phyloP scores from a whole-genome alignment of 2,113 vertebrate species.

The Jacana jacana region DNA sequence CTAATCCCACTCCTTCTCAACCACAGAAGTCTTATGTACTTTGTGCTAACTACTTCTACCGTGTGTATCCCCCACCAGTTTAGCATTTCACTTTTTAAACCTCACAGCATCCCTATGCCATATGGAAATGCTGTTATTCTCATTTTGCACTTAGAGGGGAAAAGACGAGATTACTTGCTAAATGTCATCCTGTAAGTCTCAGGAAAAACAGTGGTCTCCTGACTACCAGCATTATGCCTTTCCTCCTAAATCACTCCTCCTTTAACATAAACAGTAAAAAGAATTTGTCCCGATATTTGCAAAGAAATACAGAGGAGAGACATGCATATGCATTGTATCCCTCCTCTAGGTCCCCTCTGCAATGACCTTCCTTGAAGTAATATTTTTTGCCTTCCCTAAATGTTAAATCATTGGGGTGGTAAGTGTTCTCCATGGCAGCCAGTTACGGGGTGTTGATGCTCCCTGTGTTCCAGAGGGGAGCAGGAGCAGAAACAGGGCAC shows the following conservation, averaged over 20 bases:
- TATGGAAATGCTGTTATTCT: background rate
- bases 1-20: background rate
- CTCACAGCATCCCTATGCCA: background rate
- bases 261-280: background rate
- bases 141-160: background rate
- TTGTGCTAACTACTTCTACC: background rate
- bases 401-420: background rate
- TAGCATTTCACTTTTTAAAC: background rate
- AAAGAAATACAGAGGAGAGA: background rate
- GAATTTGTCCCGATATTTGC: background rate
- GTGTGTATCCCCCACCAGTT: background rate
- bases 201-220: background rate
- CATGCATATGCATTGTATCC: background rate
- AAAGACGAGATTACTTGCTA: background rate
- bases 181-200: background rate
- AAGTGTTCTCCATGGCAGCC: background rate
- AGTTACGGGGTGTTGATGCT: accelerated
- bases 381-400: background rate
- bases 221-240: background rate
- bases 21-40: background rate
- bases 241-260: background rate
- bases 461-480: background rate
- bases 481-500: background rate
- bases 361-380: background rate
- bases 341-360: background rate